Evolutionary conservation across 2,888 invertebrate species (phyloP), one percentile per base, ranked within the genome.

Genomic region (Xylota segnis): DNA sequence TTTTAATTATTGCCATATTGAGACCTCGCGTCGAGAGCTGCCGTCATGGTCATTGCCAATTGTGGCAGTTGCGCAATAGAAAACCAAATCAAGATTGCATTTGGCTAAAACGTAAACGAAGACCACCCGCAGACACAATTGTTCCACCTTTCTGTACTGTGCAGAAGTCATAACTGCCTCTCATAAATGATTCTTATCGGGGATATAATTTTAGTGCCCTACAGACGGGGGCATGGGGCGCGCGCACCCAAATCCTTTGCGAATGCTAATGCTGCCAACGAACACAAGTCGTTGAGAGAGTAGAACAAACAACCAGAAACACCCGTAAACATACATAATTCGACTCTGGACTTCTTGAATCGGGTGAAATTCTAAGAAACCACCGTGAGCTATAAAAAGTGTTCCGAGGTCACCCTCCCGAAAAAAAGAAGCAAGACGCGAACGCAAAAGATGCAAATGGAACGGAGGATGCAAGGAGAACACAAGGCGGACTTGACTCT

Each of bases 41-140:
- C n/a, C 58, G 56, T 70, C 83, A 83, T 70, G 72, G 83, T 79
- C 83, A 83, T 68, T 83, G 78, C 58, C 74, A 78, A 70, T 70
- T 78, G 79, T 70, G 72, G 63, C 14, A 68, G 43, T 79, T 65
- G 77, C 32, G 79, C 79, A 83, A 83, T 74, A 61, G 45, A 63
- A 70, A 63, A 70, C 40, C 29, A 70, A 56, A 63, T 76, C 76
- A 56, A 58, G 76, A 71, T 74, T 52, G 14, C 66, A 74, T 23
- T 79, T 23, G 1, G 45, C 27, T 54, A 56, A 14, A 27, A 14
- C 32, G 43, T 18, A 29, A 6, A 2, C 65, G 58, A 77, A 71
- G 84, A 84, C 84, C 84, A 81, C 84, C 84, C 81, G 75, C 71
- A 71, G 66, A 84, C 59, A 84, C 59, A 70, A 75, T 63, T 70